Base-by-base conservation (phyloP, 1,140 invertebrate genomes). In the Rhagoletis pomonella region DNA sequence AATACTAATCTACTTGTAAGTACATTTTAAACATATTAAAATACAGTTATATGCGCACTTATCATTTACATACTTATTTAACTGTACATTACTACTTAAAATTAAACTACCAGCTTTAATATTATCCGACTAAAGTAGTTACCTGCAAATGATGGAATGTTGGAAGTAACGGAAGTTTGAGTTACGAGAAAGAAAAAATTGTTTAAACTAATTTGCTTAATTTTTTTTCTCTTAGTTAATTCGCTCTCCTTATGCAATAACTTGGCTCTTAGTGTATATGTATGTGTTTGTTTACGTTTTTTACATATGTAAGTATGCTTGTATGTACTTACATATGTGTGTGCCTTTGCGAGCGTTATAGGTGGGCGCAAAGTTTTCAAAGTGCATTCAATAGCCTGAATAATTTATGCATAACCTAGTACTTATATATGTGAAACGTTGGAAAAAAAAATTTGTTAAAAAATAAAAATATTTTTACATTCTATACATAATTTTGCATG, bases 81-180 rank as follows among this genome's bases (percentile, higher is more conserved):
- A 73, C 67, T 73, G 67, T 73, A 73, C 67, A 73, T 42, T 73
- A 17, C 67, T 73, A 12, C 67, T 73, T 73, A 73, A 73, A 73
- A 44, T 47, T 47, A 73, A 73, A 73, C 39, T 29, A 29, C 29
- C 67, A 73, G 67, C 12, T 14, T 44, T 14, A 62, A 59, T 6
- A 12, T 59, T 6, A 7, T 67, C 12, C 39, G 19, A 19, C 29
- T 67, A 67, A 67, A 67, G 10, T 12, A 29, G 29, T 9, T 64
- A 62, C 62, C 9, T 19, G 62, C 62, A 19, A 64, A 19, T 7
- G 62, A 64, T n/a, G 62, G n/a, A 19, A 6, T 0, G 62, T 17
- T n/a, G 62, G n/a, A 29, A 29, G 62, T 29, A 19, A 19, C 17
- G n/a, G 29, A 29, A 29, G 29, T 29, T 29, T 29, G 29, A 29